Conservation (phyloP, 2,797 vertebrate species). For the Netta rufina region DNA sequence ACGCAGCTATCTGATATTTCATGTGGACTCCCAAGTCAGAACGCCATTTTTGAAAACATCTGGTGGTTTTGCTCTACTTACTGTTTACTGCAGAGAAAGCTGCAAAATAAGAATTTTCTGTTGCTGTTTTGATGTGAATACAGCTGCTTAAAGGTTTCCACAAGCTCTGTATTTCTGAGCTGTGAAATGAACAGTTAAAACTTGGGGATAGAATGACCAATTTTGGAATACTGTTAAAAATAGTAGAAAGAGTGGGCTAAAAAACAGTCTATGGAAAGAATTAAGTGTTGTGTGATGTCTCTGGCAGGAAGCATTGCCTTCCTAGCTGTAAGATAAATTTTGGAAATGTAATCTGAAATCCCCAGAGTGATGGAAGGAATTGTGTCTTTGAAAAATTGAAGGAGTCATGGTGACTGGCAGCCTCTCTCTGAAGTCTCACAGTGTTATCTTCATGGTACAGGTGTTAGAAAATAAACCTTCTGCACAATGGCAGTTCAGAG, state of each 20-base stretch:
- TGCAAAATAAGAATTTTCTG: background rate
- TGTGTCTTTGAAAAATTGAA: background rate
- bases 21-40: background rate
- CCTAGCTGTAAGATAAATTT: background rate
- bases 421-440: background rate
- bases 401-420: background rate
- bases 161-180: background rate
- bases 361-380: background rate
- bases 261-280: background rate
- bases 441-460: background rate
- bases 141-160: background rate
- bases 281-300: background rate
- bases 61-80: background rate
- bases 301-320: background rate
- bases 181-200: background rate
- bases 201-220: background rate
- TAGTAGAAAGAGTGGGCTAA: background rate
- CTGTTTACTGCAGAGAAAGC: background rate
- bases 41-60: background rate
- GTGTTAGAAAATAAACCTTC: background rate
- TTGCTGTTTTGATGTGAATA: background rate
- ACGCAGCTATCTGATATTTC: background rate
- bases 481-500: background rate
- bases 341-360: background rate
- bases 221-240: background rate